A percentile compares a stretch with the other conserved stretches of the same genome.
Evolutionary conservation across 2,113 vertebrate species (phyloP).

Genomic region (Glaucomys volans): DNA sequence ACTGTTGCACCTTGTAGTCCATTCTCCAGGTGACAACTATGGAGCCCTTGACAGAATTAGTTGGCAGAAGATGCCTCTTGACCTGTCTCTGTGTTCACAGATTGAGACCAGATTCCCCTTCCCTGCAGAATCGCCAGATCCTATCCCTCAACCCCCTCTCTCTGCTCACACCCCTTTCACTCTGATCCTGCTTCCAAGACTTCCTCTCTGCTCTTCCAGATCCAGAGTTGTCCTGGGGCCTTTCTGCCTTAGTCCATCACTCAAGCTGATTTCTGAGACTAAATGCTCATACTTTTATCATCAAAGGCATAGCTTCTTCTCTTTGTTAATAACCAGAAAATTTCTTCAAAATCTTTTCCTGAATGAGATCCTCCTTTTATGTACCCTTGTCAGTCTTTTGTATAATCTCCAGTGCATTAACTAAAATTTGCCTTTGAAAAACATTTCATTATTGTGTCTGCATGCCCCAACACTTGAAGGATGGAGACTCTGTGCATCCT

Average conservation of each 20-base stretch:
- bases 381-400: background rate
- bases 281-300: background rate
- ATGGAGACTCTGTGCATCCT: background rate
- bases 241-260: background rate
- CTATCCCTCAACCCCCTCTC: background rate
- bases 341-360: background rate
- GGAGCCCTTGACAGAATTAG: background rate
- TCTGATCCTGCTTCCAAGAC: too few species aligned
- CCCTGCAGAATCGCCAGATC: background rate
- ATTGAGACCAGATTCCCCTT: background rate
- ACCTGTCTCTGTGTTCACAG: too few species aligned
- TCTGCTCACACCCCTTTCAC: too few species aligned
- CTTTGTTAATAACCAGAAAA: background rate
- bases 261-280: background rate
- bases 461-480: background rate
- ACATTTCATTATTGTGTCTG: background rate
- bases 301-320: background rate
- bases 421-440: background rate
- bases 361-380: background rate
- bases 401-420: background rate
- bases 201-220: too few species aligned
- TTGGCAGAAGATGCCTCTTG: background rate
- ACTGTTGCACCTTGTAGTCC: background rate
- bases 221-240: too few species aligned
- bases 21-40: too few species aligned